A percentile compares a stretch with the other conserved stretches of the same genome.
These are phyloP conservation scores for Abramis brama DNA, from an alignment of 2,113 vertebrate genomes.

Conservation along the genomic window DNA sequence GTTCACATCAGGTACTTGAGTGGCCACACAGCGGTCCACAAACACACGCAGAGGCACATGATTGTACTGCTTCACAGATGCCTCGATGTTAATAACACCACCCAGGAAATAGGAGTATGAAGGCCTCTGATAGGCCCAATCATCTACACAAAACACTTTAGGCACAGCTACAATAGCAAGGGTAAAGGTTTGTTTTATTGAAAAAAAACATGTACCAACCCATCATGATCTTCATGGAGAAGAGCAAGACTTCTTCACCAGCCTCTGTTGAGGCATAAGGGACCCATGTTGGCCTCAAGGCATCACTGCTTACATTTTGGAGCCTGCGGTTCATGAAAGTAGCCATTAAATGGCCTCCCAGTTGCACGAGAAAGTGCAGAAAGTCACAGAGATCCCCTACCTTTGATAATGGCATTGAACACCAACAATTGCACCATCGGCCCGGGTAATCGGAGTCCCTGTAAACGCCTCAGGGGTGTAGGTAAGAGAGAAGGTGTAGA, in stretches of 20 bases:
- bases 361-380: neutral
- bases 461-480: neutral
- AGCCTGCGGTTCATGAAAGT: constrained; percentile 38
- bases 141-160: neutral
- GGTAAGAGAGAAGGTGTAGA: constrained; percentile 64
- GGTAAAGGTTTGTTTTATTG: too few species aligned
- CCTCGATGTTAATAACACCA: constrained; percentile 40
- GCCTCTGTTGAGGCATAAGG: constrained; percentile 45
- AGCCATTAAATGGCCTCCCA: neutral
- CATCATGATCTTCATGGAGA: constrained; percentile 66
- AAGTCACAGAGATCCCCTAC: neutral
- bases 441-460: neutral
- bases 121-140: constrained; percentile 60
- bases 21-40: constrained; percentile 69
- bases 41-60: constrained; percentile 64
- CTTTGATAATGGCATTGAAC: neutral
- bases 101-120: constrained; percentile 58
- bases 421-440: neutral
- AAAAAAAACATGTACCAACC: too few species aligned
- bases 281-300: constrained; percentile 62
- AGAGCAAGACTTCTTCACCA: constrained; percentile 59
- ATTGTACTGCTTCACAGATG: constrained; percentile 59
- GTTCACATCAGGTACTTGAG: constrained; percentile 47
- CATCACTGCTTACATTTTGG: constrained; percentile 61
- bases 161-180: neutral